These are phyloP conservation scores for Eufriesea mexicana DNA, from an alignment of 1,140 invertebrate species.

Conservation along the genomic window DNA sequence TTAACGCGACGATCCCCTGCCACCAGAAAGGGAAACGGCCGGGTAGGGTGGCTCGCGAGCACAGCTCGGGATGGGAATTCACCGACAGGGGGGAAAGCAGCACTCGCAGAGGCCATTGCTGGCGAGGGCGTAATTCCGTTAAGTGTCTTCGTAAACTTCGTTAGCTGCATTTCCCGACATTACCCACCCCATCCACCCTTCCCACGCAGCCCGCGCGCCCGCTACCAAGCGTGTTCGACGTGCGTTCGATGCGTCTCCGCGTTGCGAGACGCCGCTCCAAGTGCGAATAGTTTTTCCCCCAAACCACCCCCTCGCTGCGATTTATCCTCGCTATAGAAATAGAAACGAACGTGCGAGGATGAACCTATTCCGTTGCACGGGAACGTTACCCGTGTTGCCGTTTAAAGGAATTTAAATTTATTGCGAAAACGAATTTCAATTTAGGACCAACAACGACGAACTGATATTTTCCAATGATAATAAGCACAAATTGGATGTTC, in stretches of 20 bases:
- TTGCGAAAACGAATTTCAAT: too few relatives aligned
- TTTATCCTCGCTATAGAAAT: too few relatives aligned
- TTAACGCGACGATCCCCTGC: conserved; percentile 68
- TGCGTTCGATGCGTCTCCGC: neutral
- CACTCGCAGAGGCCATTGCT: conserved; percentile 55
- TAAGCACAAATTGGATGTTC: too few relatives aligned
- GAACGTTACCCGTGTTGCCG: too few relatives aligned
- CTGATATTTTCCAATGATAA: too few relatives aligned
- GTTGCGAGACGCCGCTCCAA: neutral
- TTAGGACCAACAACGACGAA: too few relatives aligned
- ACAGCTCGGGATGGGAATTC: neutral
- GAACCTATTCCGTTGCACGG: too few relatives aligned
- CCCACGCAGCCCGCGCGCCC: conserved; percentile 37
- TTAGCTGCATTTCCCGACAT: conserved; percentile 71
- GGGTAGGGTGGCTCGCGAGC: conserved; percentile 6
- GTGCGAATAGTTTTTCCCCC: neutral
- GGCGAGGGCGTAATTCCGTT: conserved; percentile 70
- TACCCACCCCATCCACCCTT: conserved; percentile 56
- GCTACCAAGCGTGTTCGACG: neutral
- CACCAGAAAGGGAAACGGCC: conserved; percentile 53
- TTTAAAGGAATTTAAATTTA: too few relatives aligned
- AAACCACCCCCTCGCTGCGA: too few relatives aligned
- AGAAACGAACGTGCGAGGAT: too few relatives aligned
- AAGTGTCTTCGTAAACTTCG: conserved; percentile 72
- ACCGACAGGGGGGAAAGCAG: neutral